Evolutionary conservation across 2,888 invertebrate species (phyloP).

Genomic region (Habrosyne pyritoides): DNA sequence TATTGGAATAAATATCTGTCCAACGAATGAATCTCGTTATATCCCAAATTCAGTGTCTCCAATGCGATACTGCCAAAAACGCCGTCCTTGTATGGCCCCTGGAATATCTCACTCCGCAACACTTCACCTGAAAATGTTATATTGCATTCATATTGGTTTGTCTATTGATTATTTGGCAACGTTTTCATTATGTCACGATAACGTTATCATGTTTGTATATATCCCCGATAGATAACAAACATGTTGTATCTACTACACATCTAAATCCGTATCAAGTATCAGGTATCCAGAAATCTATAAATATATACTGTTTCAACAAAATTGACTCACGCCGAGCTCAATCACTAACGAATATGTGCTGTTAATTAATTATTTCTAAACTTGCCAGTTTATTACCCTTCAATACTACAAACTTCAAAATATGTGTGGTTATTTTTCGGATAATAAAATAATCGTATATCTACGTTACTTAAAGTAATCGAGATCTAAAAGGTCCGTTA

Average conservation of each 20-base stretch:
- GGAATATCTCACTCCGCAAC: conserved; percentile 85
- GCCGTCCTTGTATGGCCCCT: conserved; percentile 84
- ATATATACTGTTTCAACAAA: neutral
- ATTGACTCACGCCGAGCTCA: neutral
- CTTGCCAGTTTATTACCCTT: neutral
- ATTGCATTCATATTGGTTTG: neutral
- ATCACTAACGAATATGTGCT: neutral
- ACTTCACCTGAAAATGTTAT: conserved; percentile 79
- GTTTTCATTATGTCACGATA: conserved; percentile 4
- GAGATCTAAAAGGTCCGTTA: no score
- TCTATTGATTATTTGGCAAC: neutral
- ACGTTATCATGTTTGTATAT: conserved; percentile 2
- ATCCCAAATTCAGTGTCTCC: conserved; percentile 84
- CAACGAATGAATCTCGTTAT: conserved; percentile 85
- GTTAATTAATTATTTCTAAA: neutral
- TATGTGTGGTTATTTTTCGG: no score
- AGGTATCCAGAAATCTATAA: conserved; percentile 1
- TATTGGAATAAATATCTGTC: conserved; percentile 85
- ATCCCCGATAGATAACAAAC: neutral
- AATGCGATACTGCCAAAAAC: conserved; percentile 84
- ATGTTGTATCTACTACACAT: neutral
- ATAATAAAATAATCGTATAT: no score
- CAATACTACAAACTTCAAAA: no score
- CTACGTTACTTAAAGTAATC: no score
- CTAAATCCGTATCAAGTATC: neutral